Base-by-base conservation (phyloP, 2,888 invertebrate species). In the Heteropelma amictum region DNA sequence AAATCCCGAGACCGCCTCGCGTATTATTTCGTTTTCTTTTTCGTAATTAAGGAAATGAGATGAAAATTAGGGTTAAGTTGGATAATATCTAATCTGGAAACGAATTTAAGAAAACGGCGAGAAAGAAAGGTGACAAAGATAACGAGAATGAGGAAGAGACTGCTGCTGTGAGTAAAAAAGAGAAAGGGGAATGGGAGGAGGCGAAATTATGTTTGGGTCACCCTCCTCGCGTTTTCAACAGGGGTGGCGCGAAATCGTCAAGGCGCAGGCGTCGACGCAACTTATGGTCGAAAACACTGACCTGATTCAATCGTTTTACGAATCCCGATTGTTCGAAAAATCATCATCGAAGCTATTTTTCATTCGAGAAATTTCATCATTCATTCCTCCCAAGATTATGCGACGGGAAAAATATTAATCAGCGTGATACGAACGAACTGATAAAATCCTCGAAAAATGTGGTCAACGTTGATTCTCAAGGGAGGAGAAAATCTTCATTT, bases 231-330 rank as follows among this genome's bases (percentile, higher is more conserved):
- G 84, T 84, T 86, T 86, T 87, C 83, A 85, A 85, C 85, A 82
- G 86, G 70, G 86, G 86, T 86, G 85, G 85, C 87, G 84, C 83
- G 85, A 77, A 83, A 79, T 71, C 72, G 56, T 64, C 68, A 75
- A 51, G 69, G 84, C 86, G 85, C 86, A 84, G 76, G 82, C 87
- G 87, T 84, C 80, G 76, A 80, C 84, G 80, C 85, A 84, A 87
- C 86, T 87, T 86, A 87, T 87, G 87, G 86, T 88, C 84, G 86
- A 88, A 87, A 88, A 87, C 86, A 88, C 87, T 88, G 88, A 88
- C 88, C 88, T 87, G 84, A 86, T 88, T 87, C 87, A 87, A 88
- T 86, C 85, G 84, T 85, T 83, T 80, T 84, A 78, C 78, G 72
- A 78, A 42, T 54, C 49, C 54, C 40, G 14, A 14, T 14, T n/a